Percentiles rank a stretch among this genome's conserved stretches.
Evolutionary conservation across 2,113 vertebrate species (phyloP).

Genomic region (Lamprologus ornatipinnis): DNA sequence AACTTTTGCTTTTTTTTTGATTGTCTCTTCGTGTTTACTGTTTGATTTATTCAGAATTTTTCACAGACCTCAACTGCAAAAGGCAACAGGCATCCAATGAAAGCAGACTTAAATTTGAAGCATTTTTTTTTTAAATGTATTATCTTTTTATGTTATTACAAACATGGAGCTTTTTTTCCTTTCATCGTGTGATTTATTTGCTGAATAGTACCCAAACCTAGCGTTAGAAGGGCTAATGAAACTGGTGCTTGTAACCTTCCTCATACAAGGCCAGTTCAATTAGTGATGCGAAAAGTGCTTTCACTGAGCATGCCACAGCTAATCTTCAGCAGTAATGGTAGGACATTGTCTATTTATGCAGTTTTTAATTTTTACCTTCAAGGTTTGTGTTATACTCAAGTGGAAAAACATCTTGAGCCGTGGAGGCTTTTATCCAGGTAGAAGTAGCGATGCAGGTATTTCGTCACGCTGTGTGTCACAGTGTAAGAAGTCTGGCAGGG

Average conservation of each 20-base stretch:
- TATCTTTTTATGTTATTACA: background rate
- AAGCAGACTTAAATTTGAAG: background rate
- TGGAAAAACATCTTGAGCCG: background rate
- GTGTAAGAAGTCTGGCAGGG: background rate
- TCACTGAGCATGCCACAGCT: background rate
- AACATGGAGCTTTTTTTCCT: background rate
- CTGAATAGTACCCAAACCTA: background rate
- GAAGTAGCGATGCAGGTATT: background rate
- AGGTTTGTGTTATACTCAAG: background rate
- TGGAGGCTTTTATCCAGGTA: conserved; percentile 5
- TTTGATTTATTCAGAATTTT: background rate
- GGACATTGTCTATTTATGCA: background rate
- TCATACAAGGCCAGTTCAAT: background rate
- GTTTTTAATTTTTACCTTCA: conserved; percentile 5
- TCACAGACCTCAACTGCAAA: background rate
- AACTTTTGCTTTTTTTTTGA: background rate
- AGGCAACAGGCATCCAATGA: background rate
- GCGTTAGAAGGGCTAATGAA: background rate
- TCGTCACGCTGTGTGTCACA: conserved; percentile 12
- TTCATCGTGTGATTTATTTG: background rate
- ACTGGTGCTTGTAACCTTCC: background rate
- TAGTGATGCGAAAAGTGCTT: background rate
- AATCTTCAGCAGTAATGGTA: background rate
- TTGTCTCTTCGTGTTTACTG: background rate
- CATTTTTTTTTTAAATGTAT: background rate